Base-by-base conservation (phyloP, 2,797 vertebrate genomes). In the Hoplostethus mediterraneus region DNA sequence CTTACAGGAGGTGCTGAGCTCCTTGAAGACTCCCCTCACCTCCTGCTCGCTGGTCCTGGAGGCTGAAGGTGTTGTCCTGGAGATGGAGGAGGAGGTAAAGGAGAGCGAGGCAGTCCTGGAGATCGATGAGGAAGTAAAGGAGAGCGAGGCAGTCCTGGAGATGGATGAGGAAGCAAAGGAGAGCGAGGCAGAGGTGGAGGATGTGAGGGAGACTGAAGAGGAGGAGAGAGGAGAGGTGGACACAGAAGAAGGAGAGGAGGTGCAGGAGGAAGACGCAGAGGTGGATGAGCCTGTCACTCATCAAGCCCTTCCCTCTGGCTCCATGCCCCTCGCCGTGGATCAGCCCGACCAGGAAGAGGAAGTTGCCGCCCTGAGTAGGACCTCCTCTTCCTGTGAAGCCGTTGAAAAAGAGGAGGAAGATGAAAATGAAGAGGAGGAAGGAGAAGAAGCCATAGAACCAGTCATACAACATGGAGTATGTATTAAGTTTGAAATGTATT, bases 1-100 rank as follows among this genome's bases (percentile, higher is more conserved):
- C 69, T 79, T 95, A 30, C 84, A 93, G 79, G 94, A 95, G 72
- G 94, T 95, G 12, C 87, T 95, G 68, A 94, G 84, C 80, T 95
- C 95, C 55, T 63, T 95, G 25, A 95, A 93, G 79, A 87, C 87
- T 2, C 92, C 94, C 2, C 78, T 93, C 0, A 40, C 52, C 0
- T 89, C 91, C 10, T 56, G 33, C 61, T 77, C 84, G 0, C 48
- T 92, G 17, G 74, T 67, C 2, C 31, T 83, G 55, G 86, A 91
- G 21, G 71, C 79, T 0, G 84, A 91, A 9, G 65, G 17, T 1
- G 21, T 53, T 2, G 28, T 54, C 56, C 55, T 88, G 68, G 77
- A 79, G 65, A 53, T 30, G 17, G 21, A 85, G n/a, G 51, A 63
- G 52, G 70, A 61, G 12, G 71, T 64, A 14, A 65, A 12, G 31